Conservation (phyloP, 2,113 vertebrate species). For the Sporophila hypoxantha region DNA sequence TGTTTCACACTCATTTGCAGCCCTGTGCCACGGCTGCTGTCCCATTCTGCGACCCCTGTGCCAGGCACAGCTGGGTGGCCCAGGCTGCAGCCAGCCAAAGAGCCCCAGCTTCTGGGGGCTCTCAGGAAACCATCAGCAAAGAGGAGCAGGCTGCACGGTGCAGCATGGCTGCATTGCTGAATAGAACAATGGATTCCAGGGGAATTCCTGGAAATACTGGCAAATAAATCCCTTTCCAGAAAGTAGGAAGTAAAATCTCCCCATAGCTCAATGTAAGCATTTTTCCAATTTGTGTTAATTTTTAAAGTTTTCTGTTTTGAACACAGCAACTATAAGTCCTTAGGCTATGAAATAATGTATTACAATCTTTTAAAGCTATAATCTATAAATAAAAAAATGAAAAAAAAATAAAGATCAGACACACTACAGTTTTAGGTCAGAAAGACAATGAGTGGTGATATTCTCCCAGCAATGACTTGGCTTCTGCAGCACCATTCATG, state of each 20-base stretch:
- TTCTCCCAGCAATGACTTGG: background rate
- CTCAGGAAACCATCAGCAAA: background rate
- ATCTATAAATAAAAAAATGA: background rate
- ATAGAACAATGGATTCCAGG: background rate
- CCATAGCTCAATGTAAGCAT: background rate
- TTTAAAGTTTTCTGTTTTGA: background rate
- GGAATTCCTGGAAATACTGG: background rate
- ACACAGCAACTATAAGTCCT: background rate
- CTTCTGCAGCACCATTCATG: background rate
- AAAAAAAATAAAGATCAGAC: background rate
- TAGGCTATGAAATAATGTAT: background rate
- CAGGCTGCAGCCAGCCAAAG: background rate
- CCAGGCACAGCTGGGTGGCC: background rate
- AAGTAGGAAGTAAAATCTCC: background rate
- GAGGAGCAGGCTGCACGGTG: background rate
- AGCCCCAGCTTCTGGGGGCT: background rate
- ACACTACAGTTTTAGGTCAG: background rate
- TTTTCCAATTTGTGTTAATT: background rate
- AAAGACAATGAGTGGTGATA: background rate
- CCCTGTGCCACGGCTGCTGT: background rate
- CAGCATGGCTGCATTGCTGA: background rate
- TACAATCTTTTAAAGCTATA: background rate
- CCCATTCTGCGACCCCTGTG: background rate
- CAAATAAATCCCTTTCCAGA: background rate
- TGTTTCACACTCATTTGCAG: background rate